Evolutionary conservation across 2,797 vertebrate species (phyloP).

Genomic region (Myotis pilosus): DNA sequence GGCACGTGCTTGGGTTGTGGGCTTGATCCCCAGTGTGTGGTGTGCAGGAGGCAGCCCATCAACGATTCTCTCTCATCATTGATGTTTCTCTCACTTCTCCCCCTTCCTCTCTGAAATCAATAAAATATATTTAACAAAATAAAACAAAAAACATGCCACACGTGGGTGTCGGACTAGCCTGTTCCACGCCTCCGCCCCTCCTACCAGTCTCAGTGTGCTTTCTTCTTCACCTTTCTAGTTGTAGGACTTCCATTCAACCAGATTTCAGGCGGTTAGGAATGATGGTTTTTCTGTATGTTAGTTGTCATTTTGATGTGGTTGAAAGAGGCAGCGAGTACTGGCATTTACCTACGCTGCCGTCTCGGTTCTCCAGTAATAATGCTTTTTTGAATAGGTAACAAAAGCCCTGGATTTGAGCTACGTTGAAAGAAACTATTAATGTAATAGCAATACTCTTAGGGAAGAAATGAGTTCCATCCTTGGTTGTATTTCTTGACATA

Average conservation of each 20-base stretch:
- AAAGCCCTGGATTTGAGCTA: slow-evolving; percentile 13
- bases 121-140: too few relatives aligned
- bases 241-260: not conserved
- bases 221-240: not conserved
- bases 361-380: not conserved
- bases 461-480: slow-evolving; percentile 20
- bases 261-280: not conserved
- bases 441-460: not conserved
- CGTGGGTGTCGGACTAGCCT: not conserved
- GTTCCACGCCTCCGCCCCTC: not conserved
- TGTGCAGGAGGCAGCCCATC: too few relatives aligned
- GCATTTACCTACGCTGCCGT: not conserved
- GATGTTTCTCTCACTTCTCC: not conserved
- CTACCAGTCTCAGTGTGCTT: not conserved
- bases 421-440: slow-evolving; percentile 30
- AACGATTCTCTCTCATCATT: not conserved
- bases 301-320: not conserved
- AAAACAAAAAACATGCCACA: not conserved
- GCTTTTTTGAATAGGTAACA: not conserved
- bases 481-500: not conserved
- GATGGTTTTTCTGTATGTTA: not conserved
- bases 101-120: too few relatives aligned
- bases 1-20: too few relatives aligned
- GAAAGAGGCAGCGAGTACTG: not conserved
- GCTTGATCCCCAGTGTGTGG: too few relatives aligned